Percentiles rank a stretch among this genome's conserved stretches.
Conservation (phyloP, 2,113 vertebrate genomes). For the Takifugu bimaculatus region DNA sequence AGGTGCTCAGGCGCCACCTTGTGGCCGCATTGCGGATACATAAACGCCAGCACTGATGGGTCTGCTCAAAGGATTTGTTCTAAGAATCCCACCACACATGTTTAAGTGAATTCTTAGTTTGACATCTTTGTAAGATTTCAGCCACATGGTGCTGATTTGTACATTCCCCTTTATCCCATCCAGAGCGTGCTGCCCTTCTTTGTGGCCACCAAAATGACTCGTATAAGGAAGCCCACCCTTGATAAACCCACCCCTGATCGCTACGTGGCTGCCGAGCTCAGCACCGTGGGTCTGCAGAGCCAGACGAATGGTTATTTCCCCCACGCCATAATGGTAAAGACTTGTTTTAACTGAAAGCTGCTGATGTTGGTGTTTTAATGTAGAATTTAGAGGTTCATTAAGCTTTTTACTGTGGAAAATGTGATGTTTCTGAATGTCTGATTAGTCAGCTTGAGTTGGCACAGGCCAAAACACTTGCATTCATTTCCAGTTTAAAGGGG, state of each 20-base stretch:
- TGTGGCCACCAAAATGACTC: conserved; percentile 89
- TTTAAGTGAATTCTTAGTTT: no score
- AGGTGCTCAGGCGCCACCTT: conserved; percentile 25
- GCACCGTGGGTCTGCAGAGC: conserved; percentile 82
- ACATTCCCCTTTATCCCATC: not conserved
- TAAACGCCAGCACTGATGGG: not conserved
- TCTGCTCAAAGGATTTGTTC: no score
- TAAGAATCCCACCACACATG: no score
- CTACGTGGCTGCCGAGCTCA: conserved; percentile 83
- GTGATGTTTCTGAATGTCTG: no score
- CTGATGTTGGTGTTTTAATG: no score
- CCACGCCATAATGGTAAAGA: conserved; percentile 84
- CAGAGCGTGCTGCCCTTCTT: conserved; percentile 89
- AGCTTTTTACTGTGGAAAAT: no score
- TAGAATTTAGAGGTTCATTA: no score
- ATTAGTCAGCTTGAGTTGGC: no score
- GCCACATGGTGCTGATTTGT: not conserved
- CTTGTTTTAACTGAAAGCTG: no score
- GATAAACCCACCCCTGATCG: conserved; percentile 82
- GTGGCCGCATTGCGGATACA: conserved; percentile 11
- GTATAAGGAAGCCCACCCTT: conserved; percentile 82
- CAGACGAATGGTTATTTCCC: conserved; percentile 86
- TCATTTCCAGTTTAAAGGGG: no score
- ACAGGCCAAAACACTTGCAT: no score
- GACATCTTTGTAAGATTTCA: not conserved